A percentile compares a stretch with the other conserved stretches of the same genome.
Conservation (phyloP, 2,888 invertebrate genomes). For the Lepidocyrtinus sp. region DNA sequence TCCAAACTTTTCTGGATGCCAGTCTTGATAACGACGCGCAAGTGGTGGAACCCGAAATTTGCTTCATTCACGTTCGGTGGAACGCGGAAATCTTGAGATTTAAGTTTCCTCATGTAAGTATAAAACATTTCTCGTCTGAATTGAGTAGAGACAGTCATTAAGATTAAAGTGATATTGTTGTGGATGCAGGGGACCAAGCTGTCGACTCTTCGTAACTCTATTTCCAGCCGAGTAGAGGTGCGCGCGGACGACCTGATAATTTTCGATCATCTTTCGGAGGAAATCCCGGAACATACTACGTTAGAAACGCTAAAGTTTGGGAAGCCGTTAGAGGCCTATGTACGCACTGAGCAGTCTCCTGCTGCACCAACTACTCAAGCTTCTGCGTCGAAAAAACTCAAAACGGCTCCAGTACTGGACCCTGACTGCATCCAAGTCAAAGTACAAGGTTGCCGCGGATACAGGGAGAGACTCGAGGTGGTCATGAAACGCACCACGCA, state of each 20-base stretch:
- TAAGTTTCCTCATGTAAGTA: neutral
- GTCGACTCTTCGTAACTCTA: slow-evolving; percentile 9
- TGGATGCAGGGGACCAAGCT: slow-evolving; percentile 20
- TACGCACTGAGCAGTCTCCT: neutral
- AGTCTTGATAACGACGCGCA: neutral
- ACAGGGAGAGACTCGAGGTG: slow-evolving; percentile 10
- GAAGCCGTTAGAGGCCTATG: slow-evolving; percentile 13
- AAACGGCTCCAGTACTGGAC: slow-evolving; percentile 7
- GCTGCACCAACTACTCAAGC: neutral
- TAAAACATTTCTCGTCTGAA: neutral
- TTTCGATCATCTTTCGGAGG: slow-evolving; percentile 2
- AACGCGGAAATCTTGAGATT: slow-evolving; percentile 13
- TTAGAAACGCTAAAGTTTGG: slow-evolving; percentile 25
- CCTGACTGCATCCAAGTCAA: slow-evolving; percentile 12
- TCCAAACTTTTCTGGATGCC: neutral
- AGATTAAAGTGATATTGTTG: neutral
- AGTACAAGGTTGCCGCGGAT: slow-evolving; percentile 36
- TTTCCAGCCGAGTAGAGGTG: neutral
- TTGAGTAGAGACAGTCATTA: neutral
- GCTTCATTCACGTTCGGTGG: slow-evolving; percentile 12
- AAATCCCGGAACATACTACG: slow-evolving; percentile 5
- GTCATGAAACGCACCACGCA: slow-evolving; percentile 21
- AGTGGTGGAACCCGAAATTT: neutral
- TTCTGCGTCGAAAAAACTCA: neutral
- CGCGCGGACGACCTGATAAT: slow-evolving; percentile 28